Evolutionary conservation across 2,888 invertebrate species (phyloP).

Genomic region (Drosophila maculinotata): DNA sequence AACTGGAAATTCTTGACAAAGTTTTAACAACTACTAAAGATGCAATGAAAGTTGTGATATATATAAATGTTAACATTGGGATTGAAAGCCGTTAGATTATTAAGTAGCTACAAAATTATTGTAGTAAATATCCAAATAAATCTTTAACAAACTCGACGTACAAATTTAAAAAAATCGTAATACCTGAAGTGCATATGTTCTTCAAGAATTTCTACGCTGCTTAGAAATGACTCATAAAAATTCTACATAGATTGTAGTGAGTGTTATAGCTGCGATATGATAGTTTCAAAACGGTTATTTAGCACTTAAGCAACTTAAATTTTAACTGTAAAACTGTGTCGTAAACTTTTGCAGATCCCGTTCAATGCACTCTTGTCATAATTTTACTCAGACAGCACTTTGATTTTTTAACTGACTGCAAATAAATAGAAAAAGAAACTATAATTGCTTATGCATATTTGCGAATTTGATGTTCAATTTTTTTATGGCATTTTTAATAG

Average conservation of each 20-base stretch:
- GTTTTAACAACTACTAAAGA: no score
- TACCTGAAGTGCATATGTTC: no score
- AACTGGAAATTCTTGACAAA: no score
- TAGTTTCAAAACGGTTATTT: slow-evolving; percentile 21
- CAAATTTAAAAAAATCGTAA: no score
- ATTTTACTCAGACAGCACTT: slow-evolving; percentile 5
- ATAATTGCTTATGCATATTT: slow-evolving; percentile 59
- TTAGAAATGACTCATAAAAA: slow-evolving; percentile 8
- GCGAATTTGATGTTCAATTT: slow-evolving; percentile 51
- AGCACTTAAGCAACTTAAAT: slow-evolving; percentile 40
- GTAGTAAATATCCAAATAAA: no score
- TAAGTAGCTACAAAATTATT: neutral
- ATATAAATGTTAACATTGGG: no score
- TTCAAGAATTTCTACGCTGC: neutral
- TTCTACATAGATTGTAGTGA: slow-evolving; percentile 3
- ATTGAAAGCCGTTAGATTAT: no score
- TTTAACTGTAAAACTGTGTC: slow-evolving; percentile 32
- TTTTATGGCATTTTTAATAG: slow-evolving; percentile 59
- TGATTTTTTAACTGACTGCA: slow-evolving; percentile 23
- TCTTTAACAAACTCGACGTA: no score
- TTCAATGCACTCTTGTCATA: slow-evolving; percentile 29
- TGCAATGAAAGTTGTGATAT: no score
- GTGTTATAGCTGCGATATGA: slow-evolving; percentile 19
- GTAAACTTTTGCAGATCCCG: slow-evolving; percentile 21
- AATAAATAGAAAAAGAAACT: slow-evolving; percentile 20